Evolutionary conservation across 2,888 invertebrate genomes (phyloP).

Genomic region (Rambutsinella grinnellia): DNA sequence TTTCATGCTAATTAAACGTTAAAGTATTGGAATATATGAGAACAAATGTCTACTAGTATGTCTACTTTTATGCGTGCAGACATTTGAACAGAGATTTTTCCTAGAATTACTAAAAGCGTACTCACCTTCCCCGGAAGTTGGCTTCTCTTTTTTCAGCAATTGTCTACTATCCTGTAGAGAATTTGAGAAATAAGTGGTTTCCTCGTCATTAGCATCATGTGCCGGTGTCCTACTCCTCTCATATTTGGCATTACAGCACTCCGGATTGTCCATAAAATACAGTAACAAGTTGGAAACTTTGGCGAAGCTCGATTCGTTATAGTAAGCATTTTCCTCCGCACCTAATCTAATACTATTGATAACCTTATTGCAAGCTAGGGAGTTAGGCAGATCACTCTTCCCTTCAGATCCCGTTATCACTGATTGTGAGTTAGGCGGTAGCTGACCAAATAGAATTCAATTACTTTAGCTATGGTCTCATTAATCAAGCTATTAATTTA

Average conservation of each 20-base stretch:
- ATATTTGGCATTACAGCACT: constrained; percentile 48
- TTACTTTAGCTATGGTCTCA: too few species aligned
- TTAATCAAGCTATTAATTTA: too few species aligned
- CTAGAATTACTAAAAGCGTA: too few species aligned
- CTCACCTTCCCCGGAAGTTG: constrained; percentile 62
- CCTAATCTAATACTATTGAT: constrained; percentile 14
- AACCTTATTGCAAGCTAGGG: constrained; percentile 23
- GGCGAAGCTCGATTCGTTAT: constrained; percentile 43
- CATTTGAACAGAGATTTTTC: too few species aligned
- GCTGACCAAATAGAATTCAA: too few species aligned
- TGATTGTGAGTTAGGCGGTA: too few species aligned
- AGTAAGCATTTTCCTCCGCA: background rate
- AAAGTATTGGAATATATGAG: too few species aligned
- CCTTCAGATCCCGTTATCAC: too few species aligned
- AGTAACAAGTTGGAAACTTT: constrained; percentile 52
- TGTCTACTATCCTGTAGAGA: constrained; percentile 10
- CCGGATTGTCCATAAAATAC: constrained; percentile 57
- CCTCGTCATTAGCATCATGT: background rate
- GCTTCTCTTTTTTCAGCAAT: constrained; percentile 50
- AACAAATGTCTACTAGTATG: too few species aligned
- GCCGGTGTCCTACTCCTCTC: constrained; percentile 1
- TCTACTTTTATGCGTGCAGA: too few species aligned
- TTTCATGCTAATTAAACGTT: too few species aligned
- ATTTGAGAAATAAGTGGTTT: background rate
- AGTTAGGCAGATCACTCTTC: constrained; percentile 9